Percentiles rank a stretch among this genome's conserved stretches.
phyloP scores from a whole-genome alignment of 2,113 vertebrate genomes.

The Amazona vittata region DNA sequence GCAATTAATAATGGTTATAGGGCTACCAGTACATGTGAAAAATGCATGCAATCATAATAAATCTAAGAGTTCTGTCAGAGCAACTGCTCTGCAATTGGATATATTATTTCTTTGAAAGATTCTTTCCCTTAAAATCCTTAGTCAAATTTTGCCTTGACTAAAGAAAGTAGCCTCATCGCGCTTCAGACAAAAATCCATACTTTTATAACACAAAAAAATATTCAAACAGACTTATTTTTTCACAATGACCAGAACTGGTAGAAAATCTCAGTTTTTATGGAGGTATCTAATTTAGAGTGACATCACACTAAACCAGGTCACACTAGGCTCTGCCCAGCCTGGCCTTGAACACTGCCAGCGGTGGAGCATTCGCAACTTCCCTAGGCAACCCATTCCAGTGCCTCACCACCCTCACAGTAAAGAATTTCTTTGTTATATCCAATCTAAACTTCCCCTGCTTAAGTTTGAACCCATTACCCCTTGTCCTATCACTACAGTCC shows the following conservation, averaged over 20 bases:
- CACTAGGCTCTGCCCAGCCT: too few relatives aligned
- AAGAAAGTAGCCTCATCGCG: accelerated
- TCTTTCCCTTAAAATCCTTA: neutral
- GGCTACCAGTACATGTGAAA: neutral
- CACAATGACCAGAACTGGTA: neutral
- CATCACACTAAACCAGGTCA: too few relatives aligned
- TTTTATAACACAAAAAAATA: neutral
- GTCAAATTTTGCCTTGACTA: neutral
- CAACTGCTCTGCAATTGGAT: neutral
- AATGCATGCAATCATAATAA: neutral
- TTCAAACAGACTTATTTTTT: neutral
- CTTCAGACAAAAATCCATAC: neutral
- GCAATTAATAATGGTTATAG: neutral
- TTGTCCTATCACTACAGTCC: too few relatives aligned
- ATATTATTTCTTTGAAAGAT: neutral
- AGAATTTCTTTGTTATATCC: too few relatives aligned
- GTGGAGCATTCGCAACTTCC: too few relatives aligned
- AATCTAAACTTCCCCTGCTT: too few relatives aligned
- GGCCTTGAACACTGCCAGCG: too few relatives aligned
- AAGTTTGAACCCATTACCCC: too few relatives aligned
- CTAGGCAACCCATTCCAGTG: too few relatives aligned
- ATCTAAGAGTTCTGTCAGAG: neutral
- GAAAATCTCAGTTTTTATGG: neutral
- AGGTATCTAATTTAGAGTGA: neutral
- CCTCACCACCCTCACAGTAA: too few relatives aligned